Evolutionary conservation across 2,888 invertebrate genomes (phyloP).

Genomic region (Sceliomorpha sp.): DNA sequence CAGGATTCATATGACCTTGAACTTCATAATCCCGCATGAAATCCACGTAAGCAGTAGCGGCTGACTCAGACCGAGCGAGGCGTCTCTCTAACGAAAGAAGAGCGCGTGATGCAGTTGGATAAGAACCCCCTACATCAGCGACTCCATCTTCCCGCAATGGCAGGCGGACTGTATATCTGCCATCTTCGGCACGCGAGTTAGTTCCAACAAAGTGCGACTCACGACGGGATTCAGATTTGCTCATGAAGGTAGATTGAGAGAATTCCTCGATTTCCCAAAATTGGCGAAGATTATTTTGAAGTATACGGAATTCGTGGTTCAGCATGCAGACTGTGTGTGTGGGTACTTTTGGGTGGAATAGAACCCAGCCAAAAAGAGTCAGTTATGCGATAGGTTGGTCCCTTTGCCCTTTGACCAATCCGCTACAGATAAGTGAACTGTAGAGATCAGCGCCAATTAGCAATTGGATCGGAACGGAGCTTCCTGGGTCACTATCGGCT

Average conservation of each 20-base stretch:
- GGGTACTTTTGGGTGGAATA: no score
- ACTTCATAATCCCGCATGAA: conserved; percentile 35
- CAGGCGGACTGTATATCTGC: no score
- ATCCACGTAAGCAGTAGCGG: conserved; percentile 13
- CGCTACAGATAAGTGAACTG: conserved; percentile 5
- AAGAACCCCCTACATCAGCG: no score
- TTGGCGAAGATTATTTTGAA: no score
- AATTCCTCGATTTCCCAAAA: no score
- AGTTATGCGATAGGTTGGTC: conserved; percentile 12
- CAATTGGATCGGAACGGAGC: conserved; percentile 3
- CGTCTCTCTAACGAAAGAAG: conserved; percentile 6
- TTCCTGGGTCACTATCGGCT: conserved; percentile 5
- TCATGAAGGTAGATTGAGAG: no score
- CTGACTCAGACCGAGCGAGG: conserved; percentile 7
- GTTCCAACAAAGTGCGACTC: no score
- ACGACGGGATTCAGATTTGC: no score
- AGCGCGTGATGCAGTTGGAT: not conserved
- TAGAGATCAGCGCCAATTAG: conserved; percentile 26
- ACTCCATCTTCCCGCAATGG: no score
- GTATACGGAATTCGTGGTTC: no score
- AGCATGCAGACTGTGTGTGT: no score
- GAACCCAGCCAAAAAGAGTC: not conserved
- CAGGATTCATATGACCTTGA: conserved; percentile 17
- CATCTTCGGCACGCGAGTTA: no score
- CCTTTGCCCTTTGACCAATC: conserved; percentile 7